Conservation (phyloP, 1,140 invertebrate genomes). For the Trichoplusia ni region DNA sequence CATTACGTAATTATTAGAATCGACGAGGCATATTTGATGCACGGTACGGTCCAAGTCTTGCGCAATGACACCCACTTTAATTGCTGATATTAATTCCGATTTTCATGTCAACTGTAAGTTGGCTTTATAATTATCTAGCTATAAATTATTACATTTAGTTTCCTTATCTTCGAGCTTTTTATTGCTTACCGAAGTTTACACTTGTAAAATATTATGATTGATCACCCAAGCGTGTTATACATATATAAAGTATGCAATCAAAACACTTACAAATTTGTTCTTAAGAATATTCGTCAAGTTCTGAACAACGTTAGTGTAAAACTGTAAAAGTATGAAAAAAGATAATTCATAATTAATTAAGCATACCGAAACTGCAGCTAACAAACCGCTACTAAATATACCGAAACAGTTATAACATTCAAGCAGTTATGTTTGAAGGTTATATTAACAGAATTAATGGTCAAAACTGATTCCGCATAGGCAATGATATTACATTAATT, state of each 20-base stretch:
- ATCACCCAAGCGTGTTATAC: too few species aligned
- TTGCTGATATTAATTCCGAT: conserved; percentile 8
- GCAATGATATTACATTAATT: conserved; percentile 27
- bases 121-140: conserved; percentile 6
- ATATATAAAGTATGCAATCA: too few species aligned
- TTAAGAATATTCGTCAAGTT: too few species aligned
- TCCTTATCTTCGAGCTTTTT: not conserved
- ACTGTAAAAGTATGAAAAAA: too few species aligned
- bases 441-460: conserved; percentile 5
- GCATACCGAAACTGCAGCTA: too few species aligned
- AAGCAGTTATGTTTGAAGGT: not conserved
- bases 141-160: not conserved
- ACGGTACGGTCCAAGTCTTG: conserved; percentile 18
- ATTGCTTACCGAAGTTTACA: too few species aligned
- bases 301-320: too few species aligned
- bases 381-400: too few species aligned
- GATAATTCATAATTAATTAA: too few species aligned
- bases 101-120: conserved; percentile 5
- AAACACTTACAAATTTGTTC: too few species aligned
- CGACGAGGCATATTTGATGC: conserved; percentile 28
- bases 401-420: not conserved
- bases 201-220: too few species aligned
- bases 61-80: conserved; percentile 18
- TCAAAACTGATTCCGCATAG: conserved; percentile 9
- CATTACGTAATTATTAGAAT: conserved; percentile 25